Percentiles rank a stretch among this genome's conserved stretches.
These are phyloP conservation scores for Gymnothorax reevesii DNA, from an alignment of 2,797 vertebrate species.

Conservation along the genomic window DNA sequence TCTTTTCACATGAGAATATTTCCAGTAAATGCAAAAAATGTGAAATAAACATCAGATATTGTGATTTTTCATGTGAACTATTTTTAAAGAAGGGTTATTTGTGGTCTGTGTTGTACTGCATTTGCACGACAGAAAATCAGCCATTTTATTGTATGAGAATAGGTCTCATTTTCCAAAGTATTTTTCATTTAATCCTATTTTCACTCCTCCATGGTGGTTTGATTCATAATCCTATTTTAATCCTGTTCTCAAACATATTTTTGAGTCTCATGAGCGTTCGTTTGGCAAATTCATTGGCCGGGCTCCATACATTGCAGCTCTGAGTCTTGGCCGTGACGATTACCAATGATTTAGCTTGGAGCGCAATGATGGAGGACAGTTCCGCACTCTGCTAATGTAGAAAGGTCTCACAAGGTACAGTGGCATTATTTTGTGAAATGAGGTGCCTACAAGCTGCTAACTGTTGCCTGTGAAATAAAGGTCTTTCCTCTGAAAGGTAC, in stretches of 20 bases:
- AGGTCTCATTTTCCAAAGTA: neutral
- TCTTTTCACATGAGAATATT: too few relatives aligned
- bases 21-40: too few relatives aligned
- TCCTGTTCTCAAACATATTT: constrained; percentile 1
- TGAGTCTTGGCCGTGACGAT: too few relatives aligned
- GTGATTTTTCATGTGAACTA: too few relatives aligned
- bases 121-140: neutral
- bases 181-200: neutral
- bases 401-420: neutral
- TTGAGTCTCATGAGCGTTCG: neutral
- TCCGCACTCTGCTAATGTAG: neutral
- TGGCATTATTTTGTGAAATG: neutral
- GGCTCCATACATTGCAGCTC: too few relatives aligned
- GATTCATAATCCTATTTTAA: constrained; percentile 1
- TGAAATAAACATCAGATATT: too few relatives aligned
- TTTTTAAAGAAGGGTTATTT: neutral
- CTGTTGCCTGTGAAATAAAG: neutral
- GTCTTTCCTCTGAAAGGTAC: neutral
- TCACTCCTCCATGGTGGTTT: neutral
- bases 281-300: neutral
- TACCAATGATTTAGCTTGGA: too few relatives aligned
- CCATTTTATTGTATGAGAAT: neutral
- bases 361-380: neutral
- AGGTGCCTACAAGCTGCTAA: neutral
- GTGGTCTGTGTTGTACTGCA: neutral